phyloP scores from a whole-genome alignment of 2,113 vertebrate species.

The Sphaerodactylus townsendi region DNA sequence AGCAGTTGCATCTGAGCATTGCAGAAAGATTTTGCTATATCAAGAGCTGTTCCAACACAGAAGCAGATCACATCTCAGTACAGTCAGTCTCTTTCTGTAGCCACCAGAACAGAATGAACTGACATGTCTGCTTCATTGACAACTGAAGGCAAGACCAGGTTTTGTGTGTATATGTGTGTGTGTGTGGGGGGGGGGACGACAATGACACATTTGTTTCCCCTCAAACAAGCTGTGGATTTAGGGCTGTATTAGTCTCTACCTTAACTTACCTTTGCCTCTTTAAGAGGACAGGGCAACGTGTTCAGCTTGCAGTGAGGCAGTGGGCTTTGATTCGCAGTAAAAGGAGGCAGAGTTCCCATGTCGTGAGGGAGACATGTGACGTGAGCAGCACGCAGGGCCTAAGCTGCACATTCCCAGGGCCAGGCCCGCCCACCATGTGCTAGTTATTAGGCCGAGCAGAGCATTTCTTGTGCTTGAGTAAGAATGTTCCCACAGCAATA shows the following conservation, averaged over 20 bases:
- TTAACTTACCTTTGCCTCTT: background rate
- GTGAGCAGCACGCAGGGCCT: background rate
- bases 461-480: constrained; percentile 23
- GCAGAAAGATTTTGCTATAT: background rate
- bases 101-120: background rate
- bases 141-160: background rate
- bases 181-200: background rate
- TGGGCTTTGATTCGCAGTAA: background rate
- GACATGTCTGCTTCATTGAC: background rate
- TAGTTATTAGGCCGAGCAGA: constrained; percentile 18
- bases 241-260: background rate
- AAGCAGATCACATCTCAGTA: background rate
- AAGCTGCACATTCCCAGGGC: constrained; percentile 9
- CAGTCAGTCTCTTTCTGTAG: background rate
- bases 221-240: background rate
- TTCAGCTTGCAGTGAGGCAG: background rate
- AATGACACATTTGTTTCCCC: no score
- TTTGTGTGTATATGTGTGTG: no score
- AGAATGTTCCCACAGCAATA: constrained; percentile 27
- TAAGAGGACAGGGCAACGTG: background rate
- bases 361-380: background rate
- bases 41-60: background rate
- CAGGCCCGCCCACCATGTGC: constrained; percentile 13
- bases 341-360: background rate
- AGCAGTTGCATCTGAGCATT: background rate